Base-by-base conservation (phyloP, 1,140 invertebrate genomes). In the Drosophila ohnishii region DNA sequence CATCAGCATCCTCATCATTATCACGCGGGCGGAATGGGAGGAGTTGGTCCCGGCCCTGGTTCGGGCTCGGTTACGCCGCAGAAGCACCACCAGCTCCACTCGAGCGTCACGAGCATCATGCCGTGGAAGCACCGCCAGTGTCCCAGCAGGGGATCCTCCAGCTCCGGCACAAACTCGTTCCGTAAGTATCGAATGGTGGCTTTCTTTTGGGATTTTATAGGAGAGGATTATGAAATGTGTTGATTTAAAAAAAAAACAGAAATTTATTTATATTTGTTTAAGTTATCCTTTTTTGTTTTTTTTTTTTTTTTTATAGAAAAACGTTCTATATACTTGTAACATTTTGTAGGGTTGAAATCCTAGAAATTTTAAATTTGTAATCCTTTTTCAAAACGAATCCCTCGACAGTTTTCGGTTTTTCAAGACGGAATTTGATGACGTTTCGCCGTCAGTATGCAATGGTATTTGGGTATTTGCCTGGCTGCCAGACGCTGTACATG, bases 101-200 rank as follows among this genome's bases (percentile, higher is more conserved):
- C 83, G 53, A 88, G 85, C 71, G 75, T 90, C 34, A 90, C 86
- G 14, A 91, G 90, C 80, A 91, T 90, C 45, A 91, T 91, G 89
- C 90, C 90, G 9, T 91, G 90, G 90, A 91, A 91, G 57, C 90
- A 91, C 70, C 78, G 90, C 50, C 90, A 91, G 55, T 91, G 90
- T 74, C 90, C 90, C 58, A 91, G 90, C 63, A 80, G 91, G 44
- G 87, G 89, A 35, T 91, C 90, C 44, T 91, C 90, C 57, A 91
- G 90, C 47, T 91, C 90, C 40, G 90, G 87, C 66, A 91, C 90
- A 28, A 91, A 90, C 44, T 91, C 87, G 37, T 91, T 91, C 60
- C 90, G 90, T 91, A 88, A 91, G 87, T 91, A 71, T 40, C n/a
- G 3, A 37, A 22, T 2, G 14, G 14, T 11, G 32, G 6, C 6